Evolutionary conservation across 1,140 invertebrate species (phyloP), one percentile per base, ranked within the genome.

Genomic region (Pachypeltis micranthus): DNA sequence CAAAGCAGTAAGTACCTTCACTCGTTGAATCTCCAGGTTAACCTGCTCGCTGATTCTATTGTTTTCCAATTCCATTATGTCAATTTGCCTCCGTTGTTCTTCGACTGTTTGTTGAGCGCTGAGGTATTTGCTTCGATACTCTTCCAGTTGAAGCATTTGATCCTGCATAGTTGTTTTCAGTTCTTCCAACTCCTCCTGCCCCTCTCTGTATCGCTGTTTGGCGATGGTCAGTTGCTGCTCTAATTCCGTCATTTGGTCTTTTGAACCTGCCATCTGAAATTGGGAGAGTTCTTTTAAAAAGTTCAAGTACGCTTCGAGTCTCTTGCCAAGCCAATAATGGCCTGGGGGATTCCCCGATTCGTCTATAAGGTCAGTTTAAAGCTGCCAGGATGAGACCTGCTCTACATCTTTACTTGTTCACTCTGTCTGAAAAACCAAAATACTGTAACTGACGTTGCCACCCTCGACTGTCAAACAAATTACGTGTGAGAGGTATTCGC

Each of bases 31-130:
- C 74, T 89, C 86, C 10, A 83, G 70, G 65, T 84, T 85, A 26
- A 88, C 84, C 70, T 88, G 86, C 71, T 87, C 85, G 65, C 84
- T 84, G 68, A 87, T 85, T 59, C 85, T 74, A 3, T 81, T 81
- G 66, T 86, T 87, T 66, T 87, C 85, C 78, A 86, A 81, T 67
- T 87, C 85, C 76, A 87, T 83, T 65, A 86, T 78, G 55, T 87
- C 83, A 29, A 88, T 77, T 63, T 85, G 83, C 12, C 83, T 75
- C 12, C 79, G 77, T 70, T 87, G 85, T 71, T 88, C 86, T 72
- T 88, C 85, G 1, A 86, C 84, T 66, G 81, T 74, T 74, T 88
- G 83, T 68, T 87, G 85, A 1, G 85, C 83, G 76, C 84, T 74
- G 27, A 85, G 67, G 68, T 84, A 85, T 77, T 87, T 88, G 62